Percentiles rank a stretch among this genome's conserved stretches.
Conservation (phyloP, 2,888 invertebrate genomes). For the Trachelus tabidus region DNA sequence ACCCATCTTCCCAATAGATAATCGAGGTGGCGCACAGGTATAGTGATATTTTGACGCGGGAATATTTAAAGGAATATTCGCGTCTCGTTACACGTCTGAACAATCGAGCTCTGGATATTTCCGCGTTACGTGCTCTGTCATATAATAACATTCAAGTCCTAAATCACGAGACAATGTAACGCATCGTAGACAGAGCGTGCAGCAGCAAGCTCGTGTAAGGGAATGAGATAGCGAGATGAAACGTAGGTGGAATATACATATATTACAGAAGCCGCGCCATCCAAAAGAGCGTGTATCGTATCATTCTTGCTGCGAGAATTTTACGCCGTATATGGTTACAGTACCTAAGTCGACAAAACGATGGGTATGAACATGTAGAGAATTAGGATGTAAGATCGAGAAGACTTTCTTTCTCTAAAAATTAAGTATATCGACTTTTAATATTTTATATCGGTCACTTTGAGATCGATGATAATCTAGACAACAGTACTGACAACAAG, state of each 20-base stretch:
- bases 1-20: too few relatives aligned
- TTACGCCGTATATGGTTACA: too few relatives aligned
- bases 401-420: neutral
- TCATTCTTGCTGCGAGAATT: slow-evolving; percentile 27
- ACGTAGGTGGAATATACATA: neutral
- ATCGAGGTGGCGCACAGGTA: too few relatives aligned
- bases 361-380: too few relatives aligned
- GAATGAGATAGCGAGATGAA: neutral
- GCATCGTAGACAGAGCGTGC: neutral
- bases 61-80: too few relatives aligned
- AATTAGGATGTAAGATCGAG: neutral
- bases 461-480: neutral
- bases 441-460: neutral
- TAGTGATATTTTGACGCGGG: too few relatives aligned
- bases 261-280: neutral
- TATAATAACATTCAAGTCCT: slow-evolving; percentile 15
- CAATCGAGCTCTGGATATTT: slow-evolving; percentile 13
- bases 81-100: slow-evolving; percentile 18
- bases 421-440: neutral
- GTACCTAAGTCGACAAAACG: too few relatives aligned
- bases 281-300: slow-evolving; percentile 24
- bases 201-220: too few relatives aligned
- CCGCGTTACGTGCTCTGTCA: slow-evolving; percentile 15
- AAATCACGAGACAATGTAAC: slow-evolving; percentile 12
- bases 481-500: neutral